Evolutionary conservation across 2,797 vertebrate genomes (phyloP).

Genomic region (Pachyuromys duprasi): DNA sequence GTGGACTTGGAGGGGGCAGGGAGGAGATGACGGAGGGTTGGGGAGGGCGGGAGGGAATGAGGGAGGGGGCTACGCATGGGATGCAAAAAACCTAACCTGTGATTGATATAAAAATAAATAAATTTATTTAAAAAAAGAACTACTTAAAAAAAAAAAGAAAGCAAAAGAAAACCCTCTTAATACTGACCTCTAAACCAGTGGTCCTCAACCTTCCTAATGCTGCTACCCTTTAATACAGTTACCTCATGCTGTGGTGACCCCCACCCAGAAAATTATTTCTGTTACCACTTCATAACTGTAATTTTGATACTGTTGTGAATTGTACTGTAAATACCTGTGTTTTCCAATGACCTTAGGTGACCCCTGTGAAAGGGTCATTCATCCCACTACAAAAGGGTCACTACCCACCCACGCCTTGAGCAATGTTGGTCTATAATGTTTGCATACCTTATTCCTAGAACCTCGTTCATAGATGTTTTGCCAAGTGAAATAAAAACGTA

Average conservation of each 20-base stretch:
- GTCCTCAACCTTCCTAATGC: background rate
- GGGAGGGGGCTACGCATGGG: no score
- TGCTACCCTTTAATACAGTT: background rate
- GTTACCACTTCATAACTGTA: background rate
- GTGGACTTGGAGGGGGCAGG: no score
- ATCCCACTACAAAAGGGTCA: background rate
- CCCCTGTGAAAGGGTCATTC: background rate
- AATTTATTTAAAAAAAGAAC: no score
- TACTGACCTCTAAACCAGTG: background rate
- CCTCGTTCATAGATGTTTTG: background rate
- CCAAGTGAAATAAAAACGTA: background rate
- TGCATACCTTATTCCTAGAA: background rate
- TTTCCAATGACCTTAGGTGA: background rate
- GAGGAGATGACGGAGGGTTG: no score
- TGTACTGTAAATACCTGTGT: background rate
- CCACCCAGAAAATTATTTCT: background rate
- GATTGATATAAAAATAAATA: no score
- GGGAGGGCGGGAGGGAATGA: no score
- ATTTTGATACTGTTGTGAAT: background rate
- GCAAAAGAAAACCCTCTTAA: background rate
- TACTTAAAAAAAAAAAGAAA: no score
- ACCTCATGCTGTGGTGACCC: background rate
- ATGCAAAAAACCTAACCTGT: no score
- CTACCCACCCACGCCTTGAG: background rate
- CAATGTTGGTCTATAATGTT: background rate